Evolutionary conservation across 2,888 invertebrate species (phyloP), one percentile per base, ranked within the genome.

Genomic region (Copidosoma aretas): DNA sequence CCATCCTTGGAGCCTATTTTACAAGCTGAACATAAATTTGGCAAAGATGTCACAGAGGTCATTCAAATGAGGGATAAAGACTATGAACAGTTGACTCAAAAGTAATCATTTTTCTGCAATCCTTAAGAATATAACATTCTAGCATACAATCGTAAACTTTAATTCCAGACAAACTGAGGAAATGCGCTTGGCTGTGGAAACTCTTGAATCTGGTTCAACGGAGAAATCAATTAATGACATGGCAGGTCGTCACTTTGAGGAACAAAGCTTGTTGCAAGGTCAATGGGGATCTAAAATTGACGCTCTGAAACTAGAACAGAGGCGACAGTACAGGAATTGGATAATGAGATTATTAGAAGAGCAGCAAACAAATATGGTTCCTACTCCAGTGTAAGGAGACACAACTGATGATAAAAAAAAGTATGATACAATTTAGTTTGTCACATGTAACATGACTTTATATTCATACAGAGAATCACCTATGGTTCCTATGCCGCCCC

Each of bases 271-370:
- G 76, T 86, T 93, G n/a, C 91, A 93, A 64, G 93, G 93, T 15
- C 91, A 93, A 75, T 93, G 95, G 89, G 91, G 90, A 74, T 93
- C 93, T 57, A 92, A 94, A 85, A 86, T 97, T 62, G 93, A 93
- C 78, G 93, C 93, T 2, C 87, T 94, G 75, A 89, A 91, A 77
- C 92, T 93, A 73, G 92, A 92, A 56, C 97, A 97, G 85, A 89
- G 92, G 67, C 87, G 92, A 49, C 93, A 94, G 77, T 96, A 95
- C 82, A 88, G 94, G 63, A 90, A 94, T 77, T 96, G 96, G 96
- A 90, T 97, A 53, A 93, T 93, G 89, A 87, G 88, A 77, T 89
- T 93, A 70, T 86, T 93, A 60, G 91, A 91, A 82, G 90, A 91
- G 77, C 90, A 89, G 74, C 89, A 90, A 78, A 87, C 88, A 10